phyloP scores from a whole-genome alignment of 2,113 vertebrate species.

The Pseudorasbora parva region DNA sequence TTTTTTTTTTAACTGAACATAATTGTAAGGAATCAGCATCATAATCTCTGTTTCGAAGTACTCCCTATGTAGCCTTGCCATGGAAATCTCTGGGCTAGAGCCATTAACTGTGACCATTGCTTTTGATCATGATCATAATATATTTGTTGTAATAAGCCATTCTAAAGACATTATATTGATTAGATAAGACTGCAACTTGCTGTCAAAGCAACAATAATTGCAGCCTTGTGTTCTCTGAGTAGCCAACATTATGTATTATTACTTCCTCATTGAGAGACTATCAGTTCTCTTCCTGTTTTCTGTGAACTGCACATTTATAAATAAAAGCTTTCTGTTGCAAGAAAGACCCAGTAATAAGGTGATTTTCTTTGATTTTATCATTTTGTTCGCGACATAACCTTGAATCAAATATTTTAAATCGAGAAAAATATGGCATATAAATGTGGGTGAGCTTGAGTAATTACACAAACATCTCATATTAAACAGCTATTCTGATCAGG shows the following conservation, averaged over 20 bases:
- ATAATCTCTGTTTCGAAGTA: background rate
- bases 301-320: background rate
- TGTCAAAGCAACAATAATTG: constrained; percentile 35
- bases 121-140: constrained; percentile 11
- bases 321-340: constrained; percentile 22
- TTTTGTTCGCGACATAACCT: background rate
- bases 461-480: constrained; percentile 1
- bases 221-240: background rate
- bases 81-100: background rate
- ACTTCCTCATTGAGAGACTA: constrained; percentile 25
- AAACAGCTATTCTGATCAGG: constrained; percentile 33
- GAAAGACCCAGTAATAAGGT: background rate
- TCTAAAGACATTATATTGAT: background rate
- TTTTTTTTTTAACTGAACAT: too few relatives aligned
- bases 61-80: background rate
- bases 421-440: background rate
- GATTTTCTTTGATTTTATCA: constrained; percentile 4
- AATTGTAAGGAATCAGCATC: too few relatives aligned
- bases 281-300: constrained; percentile 12
- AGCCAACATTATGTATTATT: constrained; percentile 7
- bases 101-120: background rate
- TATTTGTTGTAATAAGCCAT: constrained; percentile 20
- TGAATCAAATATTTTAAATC: constrained; percentile 21
- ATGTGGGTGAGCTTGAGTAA: background rate
- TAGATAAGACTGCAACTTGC: constrained; percentile 31